Evolutionary conservation across 2,888 invertebrate species (phyloP), one percentile per base, ranked within the genome.

Genomic region (Pharmacophagus antenor): DNA sequence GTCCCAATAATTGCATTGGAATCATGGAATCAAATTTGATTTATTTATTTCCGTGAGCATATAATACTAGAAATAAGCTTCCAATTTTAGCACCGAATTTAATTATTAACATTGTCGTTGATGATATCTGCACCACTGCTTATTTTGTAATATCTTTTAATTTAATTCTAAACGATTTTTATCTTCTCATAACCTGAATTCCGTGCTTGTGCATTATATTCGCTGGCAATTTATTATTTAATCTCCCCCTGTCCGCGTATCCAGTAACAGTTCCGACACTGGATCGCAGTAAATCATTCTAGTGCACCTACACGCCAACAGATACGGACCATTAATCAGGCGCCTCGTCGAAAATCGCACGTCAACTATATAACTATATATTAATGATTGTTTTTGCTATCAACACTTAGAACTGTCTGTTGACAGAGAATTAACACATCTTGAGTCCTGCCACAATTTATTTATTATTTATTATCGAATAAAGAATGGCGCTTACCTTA

Each of bases 261-360:
- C 52, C 47, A 62, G 63, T 57, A 51, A 44, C 56, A 54, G 56
- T 50, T 44, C 44, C 58, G 61, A 55, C 54, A 46, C 41, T 27
- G 60, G 52, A 15, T 56, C 55, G 56, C 62, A 54, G 61, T 66
- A 64, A 64, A 66, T 66, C 65, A 66, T 66, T 58, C 62, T 42
- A 42, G 57, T 63, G 63, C 62, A 58, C 62, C 62, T 61, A 61
- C 56, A 56, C 41, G 56, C 54, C 51, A 62, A 56, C 62, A 52
- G 63, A 62, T 63, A 58, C 62, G 62, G 58, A 56, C 60, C 67
- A 69, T 70, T 70, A 64, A 69, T 70, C 69, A 70, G 60, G 27
- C 56, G 52, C 49, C 22, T 58, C 57, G 63, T 61, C 55, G 62
- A 65, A 65, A 61, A 62, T 62, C 56, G 54, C 61, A 62, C 56